These are phyloP conservation scores for Serrognathus titanus DNA, from an alignment of 2,888 invertebrate genomes.

Conservation along the genomic window DNA sequence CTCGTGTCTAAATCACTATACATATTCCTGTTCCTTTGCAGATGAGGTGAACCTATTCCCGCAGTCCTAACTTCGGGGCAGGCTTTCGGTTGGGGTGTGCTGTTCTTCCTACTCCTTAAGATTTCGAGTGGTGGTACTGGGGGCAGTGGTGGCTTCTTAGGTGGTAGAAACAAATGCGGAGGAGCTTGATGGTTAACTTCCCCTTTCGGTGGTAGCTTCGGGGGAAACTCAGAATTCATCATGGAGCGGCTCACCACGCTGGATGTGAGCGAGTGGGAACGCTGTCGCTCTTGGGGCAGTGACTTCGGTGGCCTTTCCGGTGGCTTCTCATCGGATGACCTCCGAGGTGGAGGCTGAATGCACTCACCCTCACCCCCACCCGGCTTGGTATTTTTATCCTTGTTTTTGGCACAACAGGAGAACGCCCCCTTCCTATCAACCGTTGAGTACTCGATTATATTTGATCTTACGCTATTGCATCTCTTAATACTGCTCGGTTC, in stretches of 20 bases:
- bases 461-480: slow-evolving; percentile 50
- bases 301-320: slow-evolving; percentile 69
- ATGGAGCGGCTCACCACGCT: slow-evolving; percentile 15
- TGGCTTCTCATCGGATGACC: slow-evolving; percentile 57
- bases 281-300: slow-evolving; percentile 53
- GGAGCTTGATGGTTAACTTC: slow-evolving; percentile 47
- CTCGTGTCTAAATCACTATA: slow-evolving; percentile 58
- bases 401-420: slow-evolving; percentile 65
- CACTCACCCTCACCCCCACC: slow-evolving; percentile 13
- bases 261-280: slow-evolving; percentile 55
- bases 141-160: slow-evolving; percentile 71
- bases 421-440: slow-evolving; percentile 69
- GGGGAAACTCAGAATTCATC: slow-evolving; percentile 39
- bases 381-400: slow-evolving; percentile 51
- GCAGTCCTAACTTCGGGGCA: slow-evolving; percentile 55
- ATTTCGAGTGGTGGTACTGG: slow-evolving; percentile 65
- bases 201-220: slow-evolving; percentile 57
- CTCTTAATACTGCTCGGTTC: slow-evolving; percentile 22
- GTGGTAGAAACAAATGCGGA: slow-evolving; percentile 58
- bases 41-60: slow-evolving; percentile 62
- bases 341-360: slow-evolving; percentile 64
- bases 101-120: slow-evolving; percentile 55
- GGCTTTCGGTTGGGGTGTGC: slow-evolving; percentile 40
- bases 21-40: slow-evolving; percentile 58
- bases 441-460: slow-evolving; percentile 69